Conservation (phyloP, 2,888 invertebrate genomes). For the Euzetes globulus region DNA sequence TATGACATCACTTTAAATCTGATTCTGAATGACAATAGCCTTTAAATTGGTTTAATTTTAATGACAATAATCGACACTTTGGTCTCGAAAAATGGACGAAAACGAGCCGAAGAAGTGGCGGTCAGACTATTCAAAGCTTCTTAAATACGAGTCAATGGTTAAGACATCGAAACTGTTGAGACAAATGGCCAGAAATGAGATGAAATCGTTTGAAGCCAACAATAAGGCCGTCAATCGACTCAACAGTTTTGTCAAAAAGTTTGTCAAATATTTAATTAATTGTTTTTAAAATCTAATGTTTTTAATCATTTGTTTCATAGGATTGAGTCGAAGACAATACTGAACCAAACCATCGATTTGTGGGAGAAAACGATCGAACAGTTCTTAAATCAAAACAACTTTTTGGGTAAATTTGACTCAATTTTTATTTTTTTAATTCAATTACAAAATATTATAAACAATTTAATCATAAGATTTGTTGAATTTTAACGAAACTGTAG, state of each 20-base stretch:
- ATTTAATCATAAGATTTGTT: too few species aligned
- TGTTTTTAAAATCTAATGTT: not conserved
- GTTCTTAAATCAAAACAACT: not conserved
- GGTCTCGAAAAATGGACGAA: not conserved
- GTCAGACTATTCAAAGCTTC: not conserved
- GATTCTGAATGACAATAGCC: too few species aligned
- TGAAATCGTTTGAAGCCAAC: not conserved
- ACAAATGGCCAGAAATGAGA: not conserved
- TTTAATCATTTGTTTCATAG: conserved; percentile 51
- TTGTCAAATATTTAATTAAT: not conserved
- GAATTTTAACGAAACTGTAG: too few species aligned
- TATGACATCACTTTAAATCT: too few species aligned
- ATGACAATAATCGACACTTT: too few species aligned
- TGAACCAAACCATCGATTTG: too few species aligned
- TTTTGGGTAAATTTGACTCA: not conserved
- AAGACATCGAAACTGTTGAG: not conserved
- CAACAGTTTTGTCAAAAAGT: not conserved
- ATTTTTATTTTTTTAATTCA: not conserved
- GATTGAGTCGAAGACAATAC: conserved; percentile 45
- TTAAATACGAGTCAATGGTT: not conserved
- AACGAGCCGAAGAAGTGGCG: not conserved
- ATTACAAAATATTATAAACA: not conserved
- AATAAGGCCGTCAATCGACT: not conserved
- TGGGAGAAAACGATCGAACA: not conserved
- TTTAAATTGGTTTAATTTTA: too few species aligned